These are phyloP conservation scores for Xestia xanthographa DNA, from an alignment of 2,888 invertebrate genomes.

Conservation along the genomic window DNA sequence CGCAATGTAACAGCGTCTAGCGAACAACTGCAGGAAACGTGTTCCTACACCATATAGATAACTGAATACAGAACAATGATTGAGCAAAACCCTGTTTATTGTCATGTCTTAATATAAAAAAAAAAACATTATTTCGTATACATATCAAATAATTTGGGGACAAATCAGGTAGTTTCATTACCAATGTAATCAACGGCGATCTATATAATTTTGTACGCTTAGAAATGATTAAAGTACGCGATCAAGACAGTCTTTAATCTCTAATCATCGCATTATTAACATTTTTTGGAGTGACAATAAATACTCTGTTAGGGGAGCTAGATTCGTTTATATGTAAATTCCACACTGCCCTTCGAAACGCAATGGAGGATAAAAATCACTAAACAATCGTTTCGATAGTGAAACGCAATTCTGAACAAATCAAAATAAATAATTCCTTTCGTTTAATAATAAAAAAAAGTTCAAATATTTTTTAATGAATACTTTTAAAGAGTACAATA, in stretches of 20 bases:
- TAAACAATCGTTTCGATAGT: slow-evolving; percentile 52
- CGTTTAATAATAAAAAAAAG: slow-evolving; percentile 69
- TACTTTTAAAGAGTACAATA: slow-evolving; percentile 78
- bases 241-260: slow-evolving; percentile 67
- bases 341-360: slow-evolving; percentile 59
- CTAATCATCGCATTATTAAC: slow-evolving; percentile 61
- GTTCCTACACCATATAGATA: slow-evolving; percentile 71
- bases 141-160: slow-evolving; percentile 84
- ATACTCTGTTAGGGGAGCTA: slow-evolving; percentile 77
- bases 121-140: slow-evolving; percentile 79
- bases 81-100: slow-evolving; percentile 77
- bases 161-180: slow-evolving; percentile 71
- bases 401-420: slow-evolving; percentile 70
- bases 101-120: slow-evolving; percentile 59
- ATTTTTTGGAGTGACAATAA: slow-evolving; percentile 81
- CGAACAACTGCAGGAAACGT: slow-evolving; percentile 64
- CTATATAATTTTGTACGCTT: slow-evolving; percentile 71
- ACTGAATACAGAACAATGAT: slow-evolving; percentile 77
- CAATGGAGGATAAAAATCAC: slow-evolving; percentile 46
- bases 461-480: slow-evolving; percentile 79
- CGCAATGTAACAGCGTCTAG: slow-evolving; percentile 22
- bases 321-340: slow-evolving; percentile 71
- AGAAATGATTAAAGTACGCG: slow-evolving; percentile 61
- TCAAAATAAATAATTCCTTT: slow-evolving; percentile 64
- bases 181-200: slow-evolving; percentile 64